phyloP scores from a whole-genome alignment of 1,140 invertebrate genomes.

The Cheumatopsyche charites region DNA sequence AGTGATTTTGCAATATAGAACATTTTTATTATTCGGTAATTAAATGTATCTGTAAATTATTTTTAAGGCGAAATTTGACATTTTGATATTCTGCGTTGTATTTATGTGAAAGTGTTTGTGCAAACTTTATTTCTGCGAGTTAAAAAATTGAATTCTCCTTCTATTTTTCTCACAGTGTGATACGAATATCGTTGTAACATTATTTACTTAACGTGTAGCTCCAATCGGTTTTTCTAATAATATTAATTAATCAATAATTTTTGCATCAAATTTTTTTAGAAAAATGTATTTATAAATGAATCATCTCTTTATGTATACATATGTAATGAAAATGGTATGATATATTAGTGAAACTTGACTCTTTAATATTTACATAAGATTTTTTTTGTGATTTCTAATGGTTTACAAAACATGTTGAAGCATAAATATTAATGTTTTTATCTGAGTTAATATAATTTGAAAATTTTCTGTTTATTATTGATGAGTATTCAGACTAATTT shows the following conservation, averaged over 20 bases:
- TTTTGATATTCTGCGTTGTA: slow-evolving; percentile 46
- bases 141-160: slow-evolving; percentile 6
- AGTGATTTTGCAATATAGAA: slow-evolving; percentile 50
- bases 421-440: too few species aligned
- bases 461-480: too few species aligned
- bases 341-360: neutral
- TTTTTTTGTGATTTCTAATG: too few species aligned
- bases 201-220: slow-evolving; percentile 8
- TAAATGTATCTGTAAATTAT: slow-evolving; percentile 44
- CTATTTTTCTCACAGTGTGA: slow-evolving; percentile 22
- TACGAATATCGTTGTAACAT: slow-evolving; percentile 22
- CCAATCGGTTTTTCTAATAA: neutral
- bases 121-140: slow-evolving; percentile 26
- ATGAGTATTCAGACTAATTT: too few species aligned
- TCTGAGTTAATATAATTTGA: too few species aligned
- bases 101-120: slow-evolving; percentile 36
- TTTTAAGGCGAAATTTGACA: slow-evolving; percentile 49
- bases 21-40: slow-evolving; percentile 48
- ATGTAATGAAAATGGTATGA: neutral
- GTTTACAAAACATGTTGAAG: too few species aligned
- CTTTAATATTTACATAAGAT: too few species aligned
- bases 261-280: slow-evolving; percentile 18
- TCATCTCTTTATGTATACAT: too few species aligned
- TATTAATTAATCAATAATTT: slow-evolving; percentile 9
- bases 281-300: slow-evolving; percentile 14